Evolutionary conservation across 2,113 vertebrate species (phyloP).

Genomic region (Hydrolagus affinis): DNA sequence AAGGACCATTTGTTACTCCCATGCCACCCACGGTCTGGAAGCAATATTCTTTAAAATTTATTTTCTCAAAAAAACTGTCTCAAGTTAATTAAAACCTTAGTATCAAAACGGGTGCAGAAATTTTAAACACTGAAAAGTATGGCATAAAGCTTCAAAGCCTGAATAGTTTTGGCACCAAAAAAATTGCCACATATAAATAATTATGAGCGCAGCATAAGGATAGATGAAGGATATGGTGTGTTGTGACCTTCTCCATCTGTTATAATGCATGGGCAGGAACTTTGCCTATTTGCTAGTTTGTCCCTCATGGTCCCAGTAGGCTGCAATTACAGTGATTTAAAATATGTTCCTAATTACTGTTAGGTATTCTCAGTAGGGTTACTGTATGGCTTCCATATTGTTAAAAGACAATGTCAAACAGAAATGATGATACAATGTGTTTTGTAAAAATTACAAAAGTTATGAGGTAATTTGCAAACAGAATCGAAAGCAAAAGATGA

Average conservation of each 20-base stretch:
- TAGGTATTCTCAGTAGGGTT: not conserved
- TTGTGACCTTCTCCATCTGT: constrained; percentile 15
- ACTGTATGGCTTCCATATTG: not conserved
- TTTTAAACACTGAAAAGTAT: not conserved
- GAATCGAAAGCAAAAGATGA: not conserved
- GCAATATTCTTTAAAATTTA: not conserved
- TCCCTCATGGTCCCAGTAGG: not conserved
- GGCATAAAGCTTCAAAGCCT: constrained; percentile 3
- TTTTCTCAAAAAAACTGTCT: not conserved
- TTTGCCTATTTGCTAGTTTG: not conserved
- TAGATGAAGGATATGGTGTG: not conserved
- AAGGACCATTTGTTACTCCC: not conserved
- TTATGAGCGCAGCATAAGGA: constrained; percentile 1
- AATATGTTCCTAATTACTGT: constrained; percentile 5
- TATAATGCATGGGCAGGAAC: not conserved
- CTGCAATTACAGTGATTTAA: not conserved
- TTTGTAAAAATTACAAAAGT: not conserved
- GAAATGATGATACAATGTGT: not conserved
- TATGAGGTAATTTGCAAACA: not conserved
- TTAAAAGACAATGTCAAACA: not conserved
- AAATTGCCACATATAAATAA: constrained; percentile 12
- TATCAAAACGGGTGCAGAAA: not conserved
- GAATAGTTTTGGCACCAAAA: constrained; percentile 17
- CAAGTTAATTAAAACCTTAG: too few species aligned
- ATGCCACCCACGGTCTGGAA: not conserved